Base-by-base conservation (phyloP, 1,140 invertebrate species). In the Drosophila bipectinata region DNA sequence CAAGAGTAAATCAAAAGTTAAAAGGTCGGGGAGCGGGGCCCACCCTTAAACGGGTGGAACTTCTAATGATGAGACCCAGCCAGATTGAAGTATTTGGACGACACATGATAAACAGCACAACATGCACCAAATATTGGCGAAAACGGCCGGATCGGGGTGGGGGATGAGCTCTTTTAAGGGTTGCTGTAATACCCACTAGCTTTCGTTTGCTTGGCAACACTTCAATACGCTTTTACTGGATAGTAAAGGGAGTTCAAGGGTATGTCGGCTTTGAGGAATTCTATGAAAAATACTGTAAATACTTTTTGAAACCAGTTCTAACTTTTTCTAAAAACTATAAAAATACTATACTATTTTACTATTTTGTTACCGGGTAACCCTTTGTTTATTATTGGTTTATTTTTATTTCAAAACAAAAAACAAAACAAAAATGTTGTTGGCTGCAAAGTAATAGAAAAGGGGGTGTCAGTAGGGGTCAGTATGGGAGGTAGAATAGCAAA, bases 161-260 rank as follows among this genome's bases (percentile, higher is more conserved):
- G 47, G 28, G 56, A 52, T 54, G 52, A 49, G 48, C 28, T 48
- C 39, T 32, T 45, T 78, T 85, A 85, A 76, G 82, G 82, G 82
- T 85, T 82, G 82, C 83, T 78, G 58, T 44, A 55, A 34, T 59
- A 63, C 44, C 26, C 45, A 28, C 47, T 49, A 39, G 71, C 71
- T 74, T 53, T 62, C 52, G 61, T 69, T 58, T 49, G 80, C 81
- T 48, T 87, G 78, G 81, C 78, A 85, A 77, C 68, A 87, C 73
- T 81, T 57, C 52, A 77, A 60, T 63, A 77, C 60, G 15, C 41
- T 44, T 44, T 7, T 18, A 77, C 63, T n/a, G 14, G 21, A 9
- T 52, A 53, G 7, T 52, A 2, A 3, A 18, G 12, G 34, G 21
- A 53, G 60, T 34, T 64, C 47, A 67, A 64, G 60, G 34, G 47